Conservation (phyloP, 92 coral and sea anemone species). For the Actinernus sp. region DNA sequence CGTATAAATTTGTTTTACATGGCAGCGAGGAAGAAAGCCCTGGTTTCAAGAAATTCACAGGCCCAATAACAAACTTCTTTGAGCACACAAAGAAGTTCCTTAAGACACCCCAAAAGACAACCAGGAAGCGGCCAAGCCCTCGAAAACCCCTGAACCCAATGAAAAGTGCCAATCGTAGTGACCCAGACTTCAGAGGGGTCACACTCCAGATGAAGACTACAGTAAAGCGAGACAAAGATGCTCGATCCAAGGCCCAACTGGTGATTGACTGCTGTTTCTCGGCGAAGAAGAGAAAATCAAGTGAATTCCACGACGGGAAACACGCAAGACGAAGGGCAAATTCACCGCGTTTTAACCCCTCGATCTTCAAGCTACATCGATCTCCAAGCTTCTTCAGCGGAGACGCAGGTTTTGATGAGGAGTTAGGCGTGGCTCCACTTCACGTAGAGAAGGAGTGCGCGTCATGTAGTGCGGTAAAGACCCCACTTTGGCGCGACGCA, state of each 20-base stretch:
- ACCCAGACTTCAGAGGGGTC: conserved; percentile 96
- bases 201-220: conserved; percentile 95
- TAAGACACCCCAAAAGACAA: conserved; percentile 75
- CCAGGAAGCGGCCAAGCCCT: conserved; percentile 83
- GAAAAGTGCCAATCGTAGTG: conserved; percentile 87
- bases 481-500: conserved; percentile 99
- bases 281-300: conserved; percentile 84
- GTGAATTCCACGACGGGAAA: conserved; percentile 49
- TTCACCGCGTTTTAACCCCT: conserved; percentile 78
- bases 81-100: conserved; percentile 49
- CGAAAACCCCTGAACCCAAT: conserved; percentile 96
- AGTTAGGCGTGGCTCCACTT: conserved; percentile 85
- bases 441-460: conserved; percentile 96
- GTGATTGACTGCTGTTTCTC: conserved; percentile 92
- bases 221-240: conserved; percentile 63
- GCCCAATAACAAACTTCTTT: conserved; percentile 14
- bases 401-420: conserved; percentile 62
- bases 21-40: conserved; percentile 60
- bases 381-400: conserved; percentile 65
- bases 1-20: no score
- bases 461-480: conserved; percentile 92
- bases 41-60: conserved; percentile 32
- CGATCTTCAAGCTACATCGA: conserved; percentile 69
- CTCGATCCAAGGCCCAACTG: conserved; percentile 83
- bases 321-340: conserved; percentile 63